A percentile compares a stretch with the other conserved stretches of the same genome.
Conservation (phyloP, 2,797 vertebrate species). For the Rhinoraja longicauda region DNA sequence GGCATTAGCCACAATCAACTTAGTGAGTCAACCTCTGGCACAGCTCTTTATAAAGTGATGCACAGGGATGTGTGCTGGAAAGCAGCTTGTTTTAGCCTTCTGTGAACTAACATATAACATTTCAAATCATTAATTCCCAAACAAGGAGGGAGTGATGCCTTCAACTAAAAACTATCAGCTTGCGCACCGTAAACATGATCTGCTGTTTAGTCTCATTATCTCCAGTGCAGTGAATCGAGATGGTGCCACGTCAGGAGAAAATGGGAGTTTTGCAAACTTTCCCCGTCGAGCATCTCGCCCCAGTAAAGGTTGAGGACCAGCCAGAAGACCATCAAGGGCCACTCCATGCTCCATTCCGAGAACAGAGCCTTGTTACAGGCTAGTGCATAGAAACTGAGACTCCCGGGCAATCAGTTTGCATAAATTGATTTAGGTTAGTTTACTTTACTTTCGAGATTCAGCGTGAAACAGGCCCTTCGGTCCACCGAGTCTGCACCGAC, state of each 20-base stretch:
- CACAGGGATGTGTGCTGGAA: not conserved
- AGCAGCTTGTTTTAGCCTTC: not conserved
- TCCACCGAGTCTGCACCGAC: too few species aligned
- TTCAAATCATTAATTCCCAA: not conserved
- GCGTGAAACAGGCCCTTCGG: too few species aligned
- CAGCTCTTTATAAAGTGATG: slow-evolving; percentile 10
- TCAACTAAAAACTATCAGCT: not conserved
- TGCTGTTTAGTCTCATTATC: not conserved
- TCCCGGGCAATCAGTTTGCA: not conserved
- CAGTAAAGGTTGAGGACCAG: not conserved
- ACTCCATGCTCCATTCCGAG: not conserved
- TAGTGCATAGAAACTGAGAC: not conserved
- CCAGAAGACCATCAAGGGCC: not conserved
- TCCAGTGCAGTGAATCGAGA: not conserved
- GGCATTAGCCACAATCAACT: not conserved
- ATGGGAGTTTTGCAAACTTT: not conserved
- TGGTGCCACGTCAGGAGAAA: not conserved
- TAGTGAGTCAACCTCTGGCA: not conserved
- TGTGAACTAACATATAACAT: not conserved
- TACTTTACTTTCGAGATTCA: too few species aligned
- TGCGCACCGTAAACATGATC: not conserved
- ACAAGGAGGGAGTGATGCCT: not conserved
- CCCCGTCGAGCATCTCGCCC: not conserved
- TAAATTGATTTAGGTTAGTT: too few species aligned
- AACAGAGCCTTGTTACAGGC: not conserved